Percentiles rank a stretch among this genome's conserved stretches.
Evolutionary conservation across 2,888 invertebrate genomes (phyloP).

Genomic region (Craniophora ligustri): DNA sequence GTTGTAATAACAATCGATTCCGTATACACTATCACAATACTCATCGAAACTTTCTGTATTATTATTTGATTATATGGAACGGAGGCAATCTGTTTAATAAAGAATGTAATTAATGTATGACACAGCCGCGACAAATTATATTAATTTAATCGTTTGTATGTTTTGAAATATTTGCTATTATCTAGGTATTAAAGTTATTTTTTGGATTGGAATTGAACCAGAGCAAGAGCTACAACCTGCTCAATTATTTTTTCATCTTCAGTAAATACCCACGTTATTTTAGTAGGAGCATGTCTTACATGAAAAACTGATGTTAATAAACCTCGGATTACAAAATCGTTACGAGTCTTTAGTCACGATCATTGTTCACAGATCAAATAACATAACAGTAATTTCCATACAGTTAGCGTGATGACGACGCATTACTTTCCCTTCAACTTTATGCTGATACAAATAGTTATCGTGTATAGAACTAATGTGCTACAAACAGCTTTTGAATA

Average conservation of each 20-base stretch:
- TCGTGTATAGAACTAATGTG: constrained; percentile 22
- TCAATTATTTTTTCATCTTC: not conserved
- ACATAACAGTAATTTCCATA: constrained; percentile 54
- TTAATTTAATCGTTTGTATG: not conserved
- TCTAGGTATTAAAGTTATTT: no score
- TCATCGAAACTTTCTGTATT: not conserved
- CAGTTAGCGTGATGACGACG: constrained; percentile 55
- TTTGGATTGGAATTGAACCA: not conserved
- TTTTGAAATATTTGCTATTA: no score
- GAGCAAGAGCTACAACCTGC: not conserved
- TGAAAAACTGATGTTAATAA: constrained; percentile 38
- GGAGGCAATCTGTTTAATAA: not conserved
- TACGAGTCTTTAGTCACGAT: constrained; percentile 56
- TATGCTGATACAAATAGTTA: constrained; percentile 21
- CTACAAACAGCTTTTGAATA: constrained; percentile 28
- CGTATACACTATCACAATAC: constrained; percentile 2
- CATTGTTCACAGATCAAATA: constrained; percentile 51
- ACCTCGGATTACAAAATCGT: constrained; percentile 55
- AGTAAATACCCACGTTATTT: not conserved
- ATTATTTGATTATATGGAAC: constrained; percentile 5
- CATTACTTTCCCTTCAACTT: constrained; percentile 50
- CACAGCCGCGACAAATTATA: not conserved
- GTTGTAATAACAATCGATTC: constrained; percentile 20
- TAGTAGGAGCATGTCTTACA: not conserved
- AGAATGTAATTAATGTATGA: not conserved